Conservation (phyloP, 2,113 vertebrate genomes). For the Martes martes region DNA sequence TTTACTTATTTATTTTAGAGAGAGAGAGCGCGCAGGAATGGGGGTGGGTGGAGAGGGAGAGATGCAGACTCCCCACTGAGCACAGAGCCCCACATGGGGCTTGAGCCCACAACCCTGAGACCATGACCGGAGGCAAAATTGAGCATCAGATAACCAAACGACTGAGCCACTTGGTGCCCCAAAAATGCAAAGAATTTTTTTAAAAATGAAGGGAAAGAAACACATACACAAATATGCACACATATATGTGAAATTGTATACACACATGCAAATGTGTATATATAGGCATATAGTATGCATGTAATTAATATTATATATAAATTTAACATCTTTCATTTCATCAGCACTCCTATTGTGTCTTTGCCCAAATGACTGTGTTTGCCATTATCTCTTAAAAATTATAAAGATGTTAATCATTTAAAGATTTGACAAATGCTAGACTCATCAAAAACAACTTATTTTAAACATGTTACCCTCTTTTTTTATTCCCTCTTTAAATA, state of each 20-base stretch:
- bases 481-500: background rate
- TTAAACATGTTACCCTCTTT: background rate
- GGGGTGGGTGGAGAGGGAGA: background rate
- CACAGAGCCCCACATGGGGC: background rate
- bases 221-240: background rate
- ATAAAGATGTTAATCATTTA: background rate
- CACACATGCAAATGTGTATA: background rate
- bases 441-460: background rate
- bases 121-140: background rate
- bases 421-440: background rate
- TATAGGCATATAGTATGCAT: background rate
- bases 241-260: background rate
- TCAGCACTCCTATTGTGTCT: background rate
- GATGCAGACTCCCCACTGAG: background rate
- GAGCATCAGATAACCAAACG: background rate
- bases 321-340: background rate
- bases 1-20: background rate
- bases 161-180: background rate
- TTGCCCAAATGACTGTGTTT: background rate
- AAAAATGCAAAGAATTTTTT: background rate
- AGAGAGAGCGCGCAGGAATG: background rate
- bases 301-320: background rate
- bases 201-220: background rate
- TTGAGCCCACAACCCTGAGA: background rate
- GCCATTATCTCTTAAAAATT: background rate